A percentile compares a stretch with the other conserved stretches of the same genome.
Conservation (phyloP, 2,888 invertebrate species). For the Zhengitettix transpicula region DNA sequence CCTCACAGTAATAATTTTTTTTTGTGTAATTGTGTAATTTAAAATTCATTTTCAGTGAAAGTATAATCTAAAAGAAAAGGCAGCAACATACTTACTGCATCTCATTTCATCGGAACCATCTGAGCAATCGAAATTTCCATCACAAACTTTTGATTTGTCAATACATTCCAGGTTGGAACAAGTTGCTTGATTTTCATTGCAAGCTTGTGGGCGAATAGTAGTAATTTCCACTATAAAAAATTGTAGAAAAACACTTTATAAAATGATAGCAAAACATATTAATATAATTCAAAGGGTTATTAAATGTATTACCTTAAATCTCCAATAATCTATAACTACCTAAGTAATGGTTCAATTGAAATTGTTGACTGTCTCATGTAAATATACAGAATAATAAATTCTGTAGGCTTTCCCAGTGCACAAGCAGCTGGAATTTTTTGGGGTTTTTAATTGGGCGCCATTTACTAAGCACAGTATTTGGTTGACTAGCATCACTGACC, state of each 20-base stretch:
- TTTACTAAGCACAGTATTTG: no score
- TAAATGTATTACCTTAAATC: no score
- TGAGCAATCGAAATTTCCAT: conserved; percentile 56
- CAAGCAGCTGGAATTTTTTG: no score
- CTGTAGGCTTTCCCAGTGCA: no score
- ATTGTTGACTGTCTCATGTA: no score
- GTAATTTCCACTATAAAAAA: conserved; percentile 18
- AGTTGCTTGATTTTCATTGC: conserved; percentile 56
- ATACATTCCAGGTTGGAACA: conserved; percentile 88
- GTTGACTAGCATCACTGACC: no score
- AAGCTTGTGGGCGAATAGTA: conserved; percentile 35
- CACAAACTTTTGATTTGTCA: conserved; percentile 57
- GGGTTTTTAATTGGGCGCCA: no score
- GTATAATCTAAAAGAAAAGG: neutral
- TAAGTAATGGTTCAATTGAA: no score
- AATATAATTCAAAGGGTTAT: no score
- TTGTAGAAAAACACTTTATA: neutral
- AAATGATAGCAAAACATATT: neutral
- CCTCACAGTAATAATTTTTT: no score
- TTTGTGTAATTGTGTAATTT: neutral
- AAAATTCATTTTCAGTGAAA: neutral
- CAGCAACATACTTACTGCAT: conserved; percentile 52
- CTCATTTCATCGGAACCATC: conserved; percentile 83
- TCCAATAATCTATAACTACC: no score
- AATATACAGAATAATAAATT: no score